Base-by-base conservation (phyloP, 2,797 vertebrate genomes). In the Mallotus villosus region DNA sequence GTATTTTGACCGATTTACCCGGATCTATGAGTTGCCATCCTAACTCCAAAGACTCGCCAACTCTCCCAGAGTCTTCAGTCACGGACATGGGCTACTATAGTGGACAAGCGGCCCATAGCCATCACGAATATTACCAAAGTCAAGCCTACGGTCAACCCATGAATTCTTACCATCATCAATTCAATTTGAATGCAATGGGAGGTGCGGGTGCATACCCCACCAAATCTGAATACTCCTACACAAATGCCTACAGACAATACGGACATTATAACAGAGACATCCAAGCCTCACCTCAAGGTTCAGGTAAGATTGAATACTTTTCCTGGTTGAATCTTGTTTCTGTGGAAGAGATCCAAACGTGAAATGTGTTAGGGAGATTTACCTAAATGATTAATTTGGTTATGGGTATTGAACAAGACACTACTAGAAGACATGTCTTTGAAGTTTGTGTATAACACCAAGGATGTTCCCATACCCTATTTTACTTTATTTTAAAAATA, bases 11-110 rank as follows among this genome's bases (percentile, higher is more conserved):
- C 64, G 97, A 99, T 70, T 94, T 99, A 19, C 96, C 96, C 67
- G 94, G 95, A 90, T 97, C 97, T 71, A 94, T 98, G 81, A 96
- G 95, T 82, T 98, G 97, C 94, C 97, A 99, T 84, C 94, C 96
- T 24, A 94, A 90, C 80, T 95, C 96, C 85, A 99, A 99, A 92
- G 97, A 99, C 89, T 98, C 97, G 2, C 97, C 97, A 17, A 98
- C 97, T 2, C 92, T 98, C 16, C 97, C 97, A 0, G 97, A 99
- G 89, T 98, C 97, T 2, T 95, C 97, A 0, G 95, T 98, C 85
- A 98, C 97, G 53, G 97, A 99, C 75, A 92, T 98, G 94, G 97
- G 97, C 86, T 99, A 97, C 91, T 99, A 97, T 92, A 97, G 94
- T 80, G 90, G 93, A 25, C 94, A 95, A 59, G 82, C 91, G 75